phyloP scores from a whole-genome alignment of 92 coral and sea anemone species.

The Epizoanthus fatuus region DNA sequence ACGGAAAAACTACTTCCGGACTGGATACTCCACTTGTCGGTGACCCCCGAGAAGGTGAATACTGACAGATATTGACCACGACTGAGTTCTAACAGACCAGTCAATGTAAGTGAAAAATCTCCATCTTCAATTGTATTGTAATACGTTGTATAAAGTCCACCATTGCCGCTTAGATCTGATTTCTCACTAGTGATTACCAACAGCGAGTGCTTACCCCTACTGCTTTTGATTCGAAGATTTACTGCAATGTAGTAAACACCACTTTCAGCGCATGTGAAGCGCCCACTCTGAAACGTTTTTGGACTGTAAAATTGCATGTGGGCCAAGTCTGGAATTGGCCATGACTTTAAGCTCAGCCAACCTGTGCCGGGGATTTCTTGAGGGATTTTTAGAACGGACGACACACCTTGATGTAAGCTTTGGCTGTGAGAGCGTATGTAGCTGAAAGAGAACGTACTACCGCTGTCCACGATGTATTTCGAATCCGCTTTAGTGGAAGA shows the following conservation, averaged over 20 bases:
- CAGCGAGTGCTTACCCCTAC: constrained; percentile 53
- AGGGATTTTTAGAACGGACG: constrained; percentile 29
- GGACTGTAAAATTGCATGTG: constrained; percentile 49
- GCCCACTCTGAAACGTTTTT: constrained; percentile 55
- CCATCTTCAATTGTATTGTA: constrained; percentile 46
- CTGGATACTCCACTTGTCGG: constrained; percentile 48
- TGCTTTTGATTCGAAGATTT: constrained; percentile 55
- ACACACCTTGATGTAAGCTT: constrained; percentile 56
- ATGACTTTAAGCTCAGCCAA: constrained; percentile 46
- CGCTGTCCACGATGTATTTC: constrained; percentile 3
- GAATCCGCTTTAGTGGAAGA: constrained; percentile 13
- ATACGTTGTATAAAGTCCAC: constrained; percentile 59
- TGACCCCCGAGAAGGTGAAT: constrained; percentile 46
- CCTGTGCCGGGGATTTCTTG: constrained; percentile 69
- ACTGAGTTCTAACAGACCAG: constrained; percentile 72
- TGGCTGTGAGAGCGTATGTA: constrained; percentile 52
- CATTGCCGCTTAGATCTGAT: constrained; percentile 63
- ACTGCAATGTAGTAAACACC: constrained; percentile 63
- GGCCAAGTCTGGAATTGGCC: constrained; percentile 35
- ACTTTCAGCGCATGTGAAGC: constrained; percentile 57
- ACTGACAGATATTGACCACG: constrained; percentile 53
- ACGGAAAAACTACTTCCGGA: constrained; percentile 62
- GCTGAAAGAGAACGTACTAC: constrained; percentile 65
- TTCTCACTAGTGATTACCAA: constrained; percentile 66
- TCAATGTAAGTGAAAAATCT: constrained; percentile 39